These are phyloP conservation scores for Branchellion lobata DNA, from an alignment of 2,888 invertebrate genomes.

Conservation along the genomic window DNA sequence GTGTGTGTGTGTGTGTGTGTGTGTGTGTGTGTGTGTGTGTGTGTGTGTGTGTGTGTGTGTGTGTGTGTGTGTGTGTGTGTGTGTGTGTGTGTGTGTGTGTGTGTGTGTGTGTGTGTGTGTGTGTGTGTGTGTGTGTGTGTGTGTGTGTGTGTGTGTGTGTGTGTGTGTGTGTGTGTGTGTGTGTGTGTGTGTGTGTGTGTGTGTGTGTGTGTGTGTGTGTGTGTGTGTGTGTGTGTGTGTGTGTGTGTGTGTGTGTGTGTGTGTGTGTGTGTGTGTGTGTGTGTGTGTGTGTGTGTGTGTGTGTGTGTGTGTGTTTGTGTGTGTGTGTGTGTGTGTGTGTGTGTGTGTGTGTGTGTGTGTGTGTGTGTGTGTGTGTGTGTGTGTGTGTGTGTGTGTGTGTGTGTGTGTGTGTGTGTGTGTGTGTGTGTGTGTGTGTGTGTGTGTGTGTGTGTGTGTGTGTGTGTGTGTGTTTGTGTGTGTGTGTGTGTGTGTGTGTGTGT, in stretches of 20 bases:
- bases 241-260: constrained; percentile 18
- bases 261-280: constrained; percentile 16
- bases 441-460: too few species aligned
- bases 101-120: constrained; percentile 38
- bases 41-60: constrained; percentile 36
- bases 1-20: constrained; percentile 5
- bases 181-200: constrained; percentile 25
- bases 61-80: constrained; percentile 28
- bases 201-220: constrained; percentile 16
- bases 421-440: too few species aligned
- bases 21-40: constrained; percentile 27
- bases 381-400: too few species aligned
- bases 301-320: too few species aligned
- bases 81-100: constrained; percentile 24
- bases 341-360: too few species aligned
- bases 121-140: constrained; percentile 39
- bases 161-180: constrained; percentile 18
- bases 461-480: too few species aligned
- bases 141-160: background rate
- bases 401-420: too few species aligned
- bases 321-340: too few species aligned
- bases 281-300: too few species aligned
- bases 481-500: too few species aligned
- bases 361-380: too few species aligned
- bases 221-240: constrained; percentile 23